Base-by-base conservation (phyloP, 2,888 invertebrate species). In the Choreutis nemorana region DNA sequence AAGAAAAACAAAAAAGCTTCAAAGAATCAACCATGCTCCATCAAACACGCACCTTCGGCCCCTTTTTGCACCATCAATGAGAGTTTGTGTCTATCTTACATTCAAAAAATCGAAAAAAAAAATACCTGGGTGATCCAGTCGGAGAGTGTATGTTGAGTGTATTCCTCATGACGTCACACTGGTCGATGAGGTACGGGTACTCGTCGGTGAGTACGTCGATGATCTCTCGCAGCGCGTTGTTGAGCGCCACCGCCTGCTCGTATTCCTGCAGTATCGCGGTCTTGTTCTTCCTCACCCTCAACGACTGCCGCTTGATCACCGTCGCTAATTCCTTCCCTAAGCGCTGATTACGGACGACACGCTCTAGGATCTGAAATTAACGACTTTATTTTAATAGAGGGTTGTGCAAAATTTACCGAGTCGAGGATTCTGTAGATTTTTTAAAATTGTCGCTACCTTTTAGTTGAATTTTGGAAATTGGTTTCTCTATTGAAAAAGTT, bases 291-390 rank as follows among this genome's bases (percentile, higher is more conserved):
- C 45, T 58, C 2, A 64, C 48, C 21, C 55, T 58, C 2, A 77
- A 38, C 0, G 64, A 61, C 30, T 68, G 68, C 0, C 71, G 61
- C 32, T 79, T 79, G 2, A 78, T 53, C 1, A 84, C 66, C 2
- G 75, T 75, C 1, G 67, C 48, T 30, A 87, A 81, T 42, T 87
- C 81, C 38, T 75, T 83, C 15, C 86, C 83, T 36, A 87, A 84
- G 15, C 86, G 83, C 54, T 92, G 91, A 42, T 85, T 83, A 26
- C 87, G 81, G 1, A 90, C 82, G 11, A 91, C 81, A 25, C 67
- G 70, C 37, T 82, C 82, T 18, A 83, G 45, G 4, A 82, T 66
- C 77, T 78, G 50, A 0, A 45, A 52, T 14, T n/a, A n/a, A n/a
- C n/a, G n/a, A n/a, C n/a, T n/a, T n/a, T n/a, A n/a, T n/a, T n/a